A percentile compares a stretch with the other conserved stretches of the same genome.
phyloP scores from a whole-genome alignment of 2,888 invertebrate genomes.

The Oligia strigilis region DNA sequence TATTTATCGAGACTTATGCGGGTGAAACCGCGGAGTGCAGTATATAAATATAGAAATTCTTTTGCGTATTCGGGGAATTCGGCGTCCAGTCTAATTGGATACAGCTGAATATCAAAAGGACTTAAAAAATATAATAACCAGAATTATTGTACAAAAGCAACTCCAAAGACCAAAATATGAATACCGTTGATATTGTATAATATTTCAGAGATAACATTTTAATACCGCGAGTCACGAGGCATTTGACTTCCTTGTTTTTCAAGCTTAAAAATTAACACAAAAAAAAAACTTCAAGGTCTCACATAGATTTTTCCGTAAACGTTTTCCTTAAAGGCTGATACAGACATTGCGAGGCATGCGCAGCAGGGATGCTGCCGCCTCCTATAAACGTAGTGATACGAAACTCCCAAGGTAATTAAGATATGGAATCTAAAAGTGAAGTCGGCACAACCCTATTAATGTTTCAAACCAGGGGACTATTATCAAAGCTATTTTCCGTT shows the following conservation, averaged over 20 bases:
- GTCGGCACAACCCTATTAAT: slow-evolving; percentile 64
- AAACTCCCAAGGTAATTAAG: slow-evolving; percentile 54
- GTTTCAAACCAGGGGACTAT: slow-evolving; percentile 66
- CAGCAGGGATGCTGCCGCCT: too few relatives aligned
- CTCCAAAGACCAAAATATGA: not conserved
- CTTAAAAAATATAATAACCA: not conserved
- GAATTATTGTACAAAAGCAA: not conserved
- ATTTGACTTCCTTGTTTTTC: not conserved
- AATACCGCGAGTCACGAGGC: not conserved
- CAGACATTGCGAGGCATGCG: too few relatives aligned
- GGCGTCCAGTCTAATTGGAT: not conserved
- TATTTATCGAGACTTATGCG: too few relatives aligned
- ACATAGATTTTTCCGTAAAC: slow-evolving; percentile 22
- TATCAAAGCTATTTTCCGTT: slow-evolving; percentile 68
- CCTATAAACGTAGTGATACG: slow-evolving; percentile 37
- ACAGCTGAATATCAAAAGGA: not conserved
- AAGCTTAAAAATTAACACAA: not conserved
- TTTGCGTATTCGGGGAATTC: not conserved
- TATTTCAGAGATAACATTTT: not conserved
- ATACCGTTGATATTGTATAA: not conserved
- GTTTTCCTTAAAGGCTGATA: slow-evolving; percentile 2
- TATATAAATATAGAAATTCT: not conserved
- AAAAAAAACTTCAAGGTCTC: not conserved
- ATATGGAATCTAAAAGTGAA: slow-evolving; percentile 52
- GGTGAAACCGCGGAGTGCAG: too few relatives aligned